Percentiles rank a stretch among this genome's conserved stretches.
These are phyloP conservation scores for Aleadryas rufinucha DNA, from an alignment of 2,113 vertebrate genomes.

Conservation along the genomic window DNA sequence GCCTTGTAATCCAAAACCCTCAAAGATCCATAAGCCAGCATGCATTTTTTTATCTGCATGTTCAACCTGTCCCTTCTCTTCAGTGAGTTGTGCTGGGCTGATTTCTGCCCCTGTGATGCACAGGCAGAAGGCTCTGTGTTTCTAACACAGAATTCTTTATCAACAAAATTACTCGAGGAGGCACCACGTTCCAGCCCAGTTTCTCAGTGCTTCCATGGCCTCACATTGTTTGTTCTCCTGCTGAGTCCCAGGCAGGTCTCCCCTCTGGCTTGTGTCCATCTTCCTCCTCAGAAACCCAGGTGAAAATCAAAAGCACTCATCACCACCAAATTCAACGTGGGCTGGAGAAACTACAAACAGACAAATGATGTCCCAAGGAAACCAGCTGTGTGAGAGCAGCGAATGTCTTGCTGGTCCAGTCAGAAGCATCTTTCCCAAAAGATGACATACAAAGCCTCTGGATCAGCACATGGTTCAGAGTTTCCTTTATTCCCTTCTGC, in stretches of 20 bases:
- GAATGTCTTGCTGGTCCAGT: not conserved
- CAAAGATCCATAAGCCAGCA: not conserved
- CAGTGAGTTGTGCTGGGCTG: not conserved
- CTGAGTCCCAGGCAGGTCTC: not conserved
- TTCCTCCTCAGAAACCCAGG: not conserved
- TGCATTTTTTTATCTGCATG: not conserved
- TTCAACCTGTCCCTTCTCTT: not conserved
- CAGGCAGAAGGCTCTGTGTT: not conserved
- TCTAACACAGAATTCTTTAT: not conserved
- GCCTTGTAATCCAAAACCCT: not conserved
- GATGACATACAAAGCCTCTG: accelerated
- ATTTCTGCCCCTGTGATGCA: not conserved
- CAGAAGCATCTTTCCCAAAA: not conserved
- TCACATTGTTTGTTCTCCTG: no score
- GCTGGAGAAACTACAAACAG: not conserved
- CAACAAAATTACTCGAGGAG: not conserved
- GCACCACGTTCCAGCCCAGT: not conserved
- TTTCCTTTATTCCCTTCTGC: not conserved
- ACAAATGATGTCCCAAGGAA: not conserved
- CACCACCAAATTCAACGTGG: not conserved
- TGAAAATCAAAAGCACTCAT: not conserved
- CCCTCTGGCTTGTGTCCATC: accelerated
- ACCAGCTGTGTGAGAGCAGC: not conserved
- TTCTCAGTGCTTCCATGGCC: accelerated
- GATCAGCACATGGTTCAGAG: not conserved